These are phyloP conservation scores for Pipistrellus nathusii DNA, from an alignment of 2,797 vertebrate species.

Conservation along the genomic window DNA sequence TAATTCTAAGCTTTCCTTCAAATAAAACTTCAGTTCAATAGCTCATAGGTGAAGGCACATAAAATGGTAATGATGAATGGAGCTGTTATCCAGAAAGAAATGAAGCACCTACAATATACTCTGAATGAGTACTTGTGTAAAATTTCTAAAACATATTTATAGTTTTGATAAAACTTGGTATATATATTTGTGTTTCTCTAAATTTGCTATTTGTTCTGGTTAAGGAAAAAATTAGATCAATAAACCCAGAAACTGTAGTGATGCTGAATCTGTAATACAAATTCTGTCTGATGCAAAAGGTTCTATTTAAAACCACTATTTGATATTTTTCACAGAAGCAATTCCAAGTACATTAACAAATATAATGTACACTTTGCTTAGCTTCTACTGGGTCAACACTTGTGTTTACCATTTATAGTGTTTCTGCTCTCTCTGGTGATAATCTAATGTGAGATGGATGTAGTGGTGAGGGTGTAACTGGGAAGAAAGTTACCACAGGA, in stretches of 20 bases:
- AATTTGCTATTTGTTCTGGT: conserved; percentile 50
- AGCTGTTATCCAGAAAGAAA: conserved; percentile 55
- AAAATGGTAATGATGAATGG: conserved; percentile 43
- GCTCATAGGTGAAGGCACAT: conserved; percentile 36
- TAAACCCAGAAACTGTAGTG: conserved; percentile 52
- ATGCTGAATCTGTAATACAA: conserved; percentile 12
- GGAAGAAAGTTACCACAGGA: neutral
- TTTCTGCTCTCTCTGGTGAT: conserved; percentile 3
- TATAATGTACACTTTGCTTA: neutral
- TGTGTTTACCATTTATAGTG: conserved; percentile 45
- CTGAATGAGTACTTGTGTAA: conserved; percentile 50
- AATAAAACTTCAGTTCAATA: conserved; percentile 60
- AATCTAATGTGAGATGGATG: conserved; percentile 24
- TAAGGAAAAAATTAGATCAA: conserved; percentile 30
- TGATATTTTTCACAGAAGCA: conserved; percentile 55
- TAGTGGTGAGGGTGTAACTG: neutral
- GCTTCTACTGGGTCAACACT: conserved; percentile 49
- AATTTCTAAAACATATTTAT: conserved; percentile 29
- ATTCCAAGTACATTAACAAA: conserved; percentile 52
- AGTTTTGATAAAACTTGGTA: conserved; percentile 44
- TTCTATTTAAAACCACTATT: conserved; percentile 14
- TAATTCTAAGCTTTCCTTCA: conserved; percentile 60
- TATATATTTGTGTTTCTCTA: conserved; percentile 20
- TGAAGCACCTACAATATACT: conserved; percentile 42
- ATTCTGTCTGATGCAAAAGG: neutral